A percentile compares a stretch with the other conserved stretches of the same genome.
Evolutionary conservation across 2,797 vertebrate species (phyloP).

Genomic region (Bucorvus abyssinicus): DNA sequence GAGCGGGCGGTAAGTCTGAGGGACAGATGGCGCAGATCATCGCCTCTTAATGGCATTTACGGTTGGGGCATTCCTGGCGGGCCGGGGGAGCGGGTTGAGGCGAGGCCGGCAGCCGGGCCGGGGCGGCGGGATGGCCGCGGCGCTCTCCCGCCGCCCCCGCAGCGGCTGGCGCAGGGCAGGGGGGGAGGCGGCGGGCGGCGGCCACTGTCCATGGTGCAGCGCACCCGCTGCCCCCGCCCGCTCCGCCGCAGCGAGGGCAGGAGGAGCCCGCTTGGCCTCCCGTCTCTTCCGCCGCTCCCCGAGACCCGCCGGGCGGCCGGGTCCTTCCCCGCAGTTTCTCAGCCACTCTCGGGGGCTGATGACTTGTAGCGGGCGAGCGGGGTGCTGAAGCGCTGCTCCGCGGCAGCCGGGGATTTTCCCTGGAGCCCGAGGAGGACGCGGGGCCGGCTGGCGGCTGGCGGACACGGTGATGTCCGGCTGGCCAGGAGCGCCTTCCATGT

Average conservation of each 20-base stretch:
- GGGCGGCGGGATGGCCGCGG: background rate
- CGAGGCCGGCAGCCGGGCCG: background rate
- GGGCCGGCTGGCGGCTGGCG: background rate
- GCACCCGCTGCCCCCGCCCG: background rate
- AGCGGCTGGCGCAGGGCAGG: conserved; percentile 38
- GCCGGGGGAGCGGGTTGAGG: background rate
- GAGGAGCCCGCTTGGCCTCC: background rate
- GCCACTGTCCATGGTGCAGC: conserved; percentile 81
- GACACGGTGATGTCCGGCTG: background rate
- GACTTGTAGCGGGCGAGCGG: background rate
- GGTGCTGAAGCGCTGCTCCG: conserved; percentile 12
- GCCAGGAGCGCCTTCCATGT: background rate
- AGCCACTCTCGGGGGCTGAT: background rate
- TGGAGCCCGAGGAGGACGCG: background rate
- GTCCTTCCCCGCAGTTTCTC: background rate
- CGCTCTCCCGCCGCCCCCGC: background rate
- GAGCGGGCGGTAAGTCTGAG: conserved; percentile 30
- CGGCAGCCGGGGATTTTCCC: background rate
- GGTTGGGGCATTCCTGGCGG: conserved; percentile 26
- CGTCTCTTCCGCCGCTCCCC: background rate
- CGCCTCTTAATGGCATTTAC: conserved; percentile 44
- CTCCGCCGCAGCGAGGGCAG: background rate
- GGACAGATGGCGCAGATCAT: conserved; percentile 70
- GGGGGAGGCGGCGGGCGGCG: background rate
- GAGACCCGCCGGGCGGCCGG: too few species aligned